phyloP scores from a whole-genome alignment of 37 sponge, comb jelly and placozoan species.

The Cliona cf. orientalis region DNA sequence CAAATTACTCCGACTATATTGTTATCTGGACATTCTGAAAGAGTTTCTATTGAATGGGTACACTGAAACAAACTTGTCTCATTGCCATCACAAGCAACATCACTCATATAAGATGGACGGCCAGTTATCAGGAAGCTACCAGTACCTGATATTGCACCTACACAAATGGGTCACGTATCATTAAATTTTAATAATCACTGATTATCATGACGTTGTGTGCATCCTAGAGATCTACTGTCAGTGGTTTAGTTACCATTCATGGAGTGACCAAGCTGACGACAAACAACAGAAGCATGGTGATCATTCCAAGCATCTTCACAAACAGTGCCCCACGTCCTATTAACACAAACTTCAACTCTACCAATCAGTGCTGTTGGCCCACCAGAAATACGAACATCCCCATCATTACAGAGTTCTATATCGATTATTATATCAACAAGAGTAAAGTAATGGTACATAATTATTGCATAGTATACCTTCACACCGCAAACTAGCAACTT shows the following conservation, averaged over 20 bases:
- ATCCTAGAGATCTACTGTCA: not conserved
- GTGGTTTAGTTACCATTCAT: not conserved
- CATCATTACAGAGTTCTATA: slow-evolving; percentile 3
- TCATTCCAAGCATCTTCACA: not conserved
- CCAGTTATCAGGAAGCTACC: not conserved
- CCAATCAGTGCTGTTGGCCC: not conserved
- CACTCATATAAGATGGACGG: not conserved
- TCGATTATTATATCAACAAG: too few species aligned
- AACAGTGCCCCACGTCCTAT: not conserved
- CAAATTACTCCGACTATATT: not conserved
- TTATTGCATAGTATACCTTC: slow-evolving; percentile 4
- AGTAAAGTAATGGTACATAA: too few species aligned
- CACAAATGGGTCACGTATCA: not conserved
- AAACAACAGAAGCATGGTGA: not conserved
- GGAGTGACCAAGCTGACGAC: not conserved
- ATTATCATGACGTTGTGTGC: not conserved
- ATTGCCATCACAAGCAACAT: not conserved
- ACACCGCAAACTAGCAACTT: not conserved
- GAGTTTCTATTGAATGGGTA: not conserved
- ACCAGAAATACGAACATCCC: not conserved
- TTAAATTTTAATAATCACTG: not conserved
- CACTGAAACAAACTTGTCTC: not conserved
- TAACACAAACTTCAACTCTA: not conserved
- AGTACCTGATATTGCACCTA: not conserved
- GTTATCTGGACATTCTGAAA: not conserved